Evolutionary conservation across 1,140 invertebrate genomes (phyloP), one percentile per base, ranked within the genome.

Genomic region (Hermetia illucens): DNA sequence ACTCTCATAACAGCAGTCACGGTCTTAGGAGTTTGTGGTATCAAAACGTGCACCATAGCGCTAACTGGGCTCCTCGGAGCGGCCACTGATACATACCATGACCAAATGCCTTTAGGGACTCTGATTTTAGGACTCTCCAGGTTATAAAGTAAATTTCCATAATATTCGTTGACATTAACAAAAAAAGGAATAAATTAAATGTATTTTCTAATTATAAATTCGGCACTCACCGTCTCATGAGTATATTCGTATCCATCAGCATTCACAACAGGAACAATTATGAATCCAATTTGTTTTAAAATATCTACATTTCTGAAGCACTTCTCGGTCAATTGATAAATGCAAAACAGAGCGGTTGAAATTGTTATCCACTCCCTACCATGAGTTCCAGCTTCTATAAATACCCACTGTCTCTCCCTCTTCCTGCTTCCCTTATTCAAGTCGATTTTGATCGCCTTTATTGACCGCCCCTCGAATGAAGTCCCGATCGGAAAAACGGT

Each of bases 361-460:
- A 72, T 65, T 0, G 73, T 63, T 5, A 81, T 68, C 75, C 75
- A 79, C 54, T 80, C 77, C 12, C 77, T 55, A 0, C 72, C 74
- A 56, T 80, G 75, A n/a, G 71, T 72, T 4, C 68, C 69, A 3
- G 51, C 65, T 36, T 70, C 65, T 15, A 69, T 65, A 35, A 69
- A 54, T 21, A 69, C 48, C 1, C 46, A 52, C 8, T 70, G 43
- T 40, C 49, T 32, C 32, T 40, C 21, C 15, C 30, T 4, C 6
- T 21, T 10, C 12, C 15, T 17, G 15, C 34, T 22, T 12, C 19
- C 22, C 12, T 21, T 38, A 30, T 48, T 38, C 66, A 62, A 41
- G 50, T 64, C 33, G 39, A 77, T 66, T 45, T 68, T 69, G 3
- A 77, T 44, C 0, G 60, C 64, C 16, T 64, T 58, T 34, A 75